These are phyloP conservation scores for Rhagoletis pomonella DNA, from an alignment of 1,140 invertebrate species.

Conservation along the genomic window DNA sequence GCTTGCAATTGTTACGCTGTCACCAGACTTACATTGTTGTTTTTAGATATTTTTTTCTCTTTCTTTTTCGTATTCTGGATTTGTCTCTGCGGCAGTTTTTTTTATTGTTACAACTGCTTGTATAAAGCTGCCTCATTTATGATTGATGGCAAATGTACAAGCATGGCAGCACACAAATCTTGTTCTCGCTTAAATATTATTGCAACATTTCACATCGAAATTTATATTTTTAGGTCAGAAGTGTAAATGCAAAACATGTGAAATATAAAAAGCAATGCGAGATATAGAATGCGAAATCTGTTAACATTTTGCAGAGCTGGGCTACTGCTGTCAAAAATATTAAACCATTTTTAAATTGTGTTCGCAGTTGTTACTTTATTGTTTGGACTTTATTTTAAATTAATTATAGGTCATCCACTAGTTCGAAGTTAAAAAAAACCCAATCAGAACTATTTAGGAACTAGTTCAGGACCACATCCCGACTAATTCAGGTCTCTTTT, in stretches of 20 bases:
- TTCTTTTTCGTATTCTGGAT: background rate
- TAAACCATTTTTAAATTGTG: background rate
- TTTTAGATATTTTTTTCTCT: no score
- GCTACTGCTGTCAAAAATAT: background rate
- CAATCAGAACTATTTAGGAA: no score
- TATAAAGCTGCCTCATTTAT: constrained; percentile 17
- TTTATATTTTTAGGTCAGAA: constrained; percentile 36
- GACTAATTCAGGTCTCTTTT: no score
- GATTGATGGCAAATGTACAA: constrained; percentile 39
- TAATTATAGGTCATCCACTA: no score
- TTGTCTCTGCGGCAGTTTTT: background rate
- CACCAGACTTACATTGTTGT: background rate
- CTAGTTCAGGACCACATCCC: no score
- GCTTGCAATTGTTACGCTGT: constrained; percentile 19
- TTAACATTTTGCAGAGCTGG: background rate
- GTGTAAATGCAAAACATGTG: background rate
- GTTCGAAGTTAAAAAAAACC: no score
- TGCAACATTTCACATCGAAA: background rate
- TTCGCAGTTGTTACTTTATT: background rate
- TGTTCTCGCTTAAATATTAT: constrained; percentile 23
- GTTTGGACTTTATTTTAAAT: background rate
- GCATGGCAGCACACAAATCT: background rate
- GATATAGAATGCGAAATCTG: background rate
- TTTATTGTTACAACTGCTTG: background rate
- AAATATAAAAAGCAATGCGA: background rate